Evolutionary conservation across 1,140 invertebrate genomes (phyloP).

Genomic region (Patella vulgata): DNA sequence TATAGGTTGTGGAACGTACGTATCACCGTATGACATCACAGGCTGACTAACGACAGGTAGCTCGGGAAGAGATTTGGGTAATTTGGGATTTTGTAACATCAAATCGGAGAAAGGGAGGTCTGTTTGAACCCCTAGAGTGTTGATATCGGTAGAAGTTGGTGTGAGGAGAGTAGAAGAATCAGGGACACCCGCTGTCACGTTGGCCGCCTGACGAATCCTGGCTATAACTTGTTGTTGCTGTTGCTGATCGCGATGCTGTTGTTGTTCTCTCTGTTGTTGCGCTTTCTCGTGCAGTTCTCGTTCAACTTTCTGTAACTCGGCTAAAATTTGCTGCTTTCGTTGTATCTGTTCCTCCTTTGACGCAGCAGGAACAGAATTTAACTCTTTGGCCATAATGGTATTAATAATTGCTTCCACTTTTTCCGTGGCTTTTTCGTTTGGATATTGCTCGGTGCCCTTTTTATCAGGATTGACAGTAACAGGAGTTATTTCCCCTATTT

Average conservation of each 20-base stretch:
- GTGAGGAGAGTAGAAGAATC: too few relatives aligned
- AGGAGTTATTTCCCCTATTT: neutral
- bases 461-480: too few relatives aligned
- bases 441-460: constrained; percentile 9
- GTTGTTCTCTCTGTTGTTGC: constrained; percentile 54
- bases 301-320: constrained; percentile 82
- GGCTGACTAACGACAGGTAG: too few relatives aligned
- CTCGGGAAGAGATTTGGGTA: too few relatives aligned
- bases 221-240: constrained; percentile 46
- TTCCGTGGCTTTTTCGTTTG: constrained; percentile 62
- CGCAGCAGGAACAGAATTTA: constrained; percentile 55
- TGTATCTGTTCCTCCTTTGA: constrained; percentile 75
- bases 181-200: too few relatives aligned
- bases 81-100: too few relatives aligned
- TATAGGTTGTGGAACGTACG: neutral
- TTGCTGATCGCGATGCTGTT: constrained; percentile 51
- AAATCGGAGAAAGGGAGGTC: too few relatives aligned
- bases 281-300: constrained; percentile 77
- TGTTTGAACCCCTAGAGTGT: constrained; percentile 2
- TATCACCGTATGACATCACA: constrained; percentile 1
- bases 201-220: neutral
- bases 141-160: constrained; percentile 19
- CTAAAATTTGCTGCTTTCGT: constrained; percentile 81
- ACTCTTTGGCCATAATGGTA: constrained; percentile 65
- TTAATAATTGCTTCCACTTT: constrained; percentile 65